Percentiles rank a stretch among this genome's conserved stretches.
phyloP scores from a whole-genome alignment of 2,888 invertebrate genomes.

The Camponotus fellah region DNA sequence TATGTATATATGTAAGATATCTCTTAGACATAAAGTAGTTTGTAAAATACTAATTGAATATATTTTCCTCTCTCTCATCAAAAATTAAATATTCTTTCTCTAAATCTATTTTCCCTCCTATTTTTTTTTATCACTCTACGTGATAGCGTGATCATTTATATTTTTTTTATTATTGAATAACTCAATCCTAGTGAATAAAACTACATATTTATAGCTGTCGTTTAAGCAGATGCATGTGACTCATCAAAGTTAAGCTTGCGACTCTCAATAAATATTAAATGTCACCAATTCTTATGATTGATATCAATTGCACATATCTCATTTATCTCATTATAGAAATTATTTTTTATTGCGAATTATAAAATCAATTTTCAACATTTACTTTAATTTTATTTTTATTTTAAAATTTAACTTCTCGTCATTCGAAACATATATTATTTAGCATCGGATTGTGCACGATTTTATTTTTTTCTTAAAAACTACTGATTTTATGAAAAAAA shows the following conservation, averaged over 20 bases:
- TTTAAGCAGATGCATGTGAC: slow-evolving; percentile 1
- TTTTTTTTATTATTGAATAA: slow-evolving; percentile 1
- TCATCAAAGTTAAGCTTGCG: slow-evolving; percentile 1
- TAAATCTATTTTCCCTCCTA: background rate
- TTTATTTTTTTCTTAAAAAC: too few species aligned
- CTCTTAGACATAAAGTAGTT: background rate
- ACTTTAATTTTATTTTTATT: too few species aligned
- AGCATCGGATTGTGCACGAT: too few species aligned
- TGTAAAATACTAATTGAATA: background rate
- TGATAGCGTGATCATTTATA: background rate
- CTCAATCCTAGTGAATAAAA: slow-evolving; percentile 9
- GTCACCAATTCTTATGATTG: too few species aligned
- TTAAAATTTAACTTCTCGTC: too few species aligned
- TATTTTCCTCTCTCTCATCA: background rate
- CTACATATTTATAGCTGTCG: background rate
- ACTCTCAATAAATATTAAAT: background rate
- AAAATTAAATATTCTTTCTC: too few species aligned
- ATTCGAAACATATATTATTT: too few species aligned
- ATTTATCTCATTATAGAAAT: background rate
- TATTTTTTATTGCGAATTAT: background rate
- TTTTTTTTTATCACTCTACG: background rate
- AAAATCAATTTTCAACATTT: too few species aligned
- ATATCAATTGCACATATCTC: too few species aligned
- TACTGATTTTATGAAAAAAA: too few species aligned
- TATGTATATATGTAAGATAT: background rate